Evolutionary conservation across 1,140 invertebrate genomes (phyloP), one percentile per base, ranked within the genome.

Genomic region (Asobara japonica): DNA sequence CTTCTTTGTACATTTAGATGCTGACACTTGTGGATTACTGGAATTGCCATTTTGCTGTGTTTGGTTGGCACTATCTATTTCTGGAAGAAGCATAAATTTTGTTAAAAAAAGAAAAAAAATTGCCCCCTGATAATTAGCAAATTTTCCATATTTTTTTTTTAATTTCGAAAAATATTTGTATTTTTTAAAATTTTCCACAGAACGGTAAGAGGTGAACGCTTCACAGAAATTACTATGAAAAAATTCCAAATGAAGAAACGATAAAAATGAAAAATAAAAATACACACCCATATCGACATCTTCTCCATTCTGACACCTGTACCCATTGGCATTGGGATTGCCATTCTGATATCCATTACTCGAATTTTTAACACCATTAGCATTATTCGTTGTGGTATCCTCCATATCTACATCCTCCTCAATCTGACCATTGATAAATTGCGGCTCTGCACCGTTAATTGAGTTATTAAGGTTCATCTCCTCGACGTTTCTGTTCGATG

Each of bases 291-390:
- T 92, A 80, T 92, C 90, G 76, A 90, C 89, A 71, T 91, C 90
- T 65, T 91, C 90, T 76, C 91, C 88, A 76, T 90, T 87, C 77
- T 81, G 80, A 73, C 82, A 83, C 67, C 86, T 87, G 69, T 78
- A 86, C 5, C 86, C 86, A 73, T 88, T 88, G 0, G 85, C 77
- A 64, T 77, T 83, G 1, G 79, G 86, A 81, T 89, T 91, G 65
- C 92, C 92, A 86, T 94, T 94, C 80, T 91, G 92, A 82, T 90
- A 91, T 72, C 89, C 90, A 82, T 91, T 91, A 73, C 84, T 86
- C 72, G 74, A 82, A 67, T 62, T 84, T 76, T 84, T 87, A 5
- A 85, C 74, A 11, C 84, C 82, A 36, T 83, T 86, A 0, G 84
- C 77, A 10, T 78, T 72, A 31, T 71, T 80, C 10, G 74, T 77